Percentiles rank a stretch among this genome's conserved stretches.
These are phyloP conservation scores for Pelecanoides urinatrix DNA, from an alignment of 2,113 vertebrate genomes.

Conservation along the genomic window DNA sequence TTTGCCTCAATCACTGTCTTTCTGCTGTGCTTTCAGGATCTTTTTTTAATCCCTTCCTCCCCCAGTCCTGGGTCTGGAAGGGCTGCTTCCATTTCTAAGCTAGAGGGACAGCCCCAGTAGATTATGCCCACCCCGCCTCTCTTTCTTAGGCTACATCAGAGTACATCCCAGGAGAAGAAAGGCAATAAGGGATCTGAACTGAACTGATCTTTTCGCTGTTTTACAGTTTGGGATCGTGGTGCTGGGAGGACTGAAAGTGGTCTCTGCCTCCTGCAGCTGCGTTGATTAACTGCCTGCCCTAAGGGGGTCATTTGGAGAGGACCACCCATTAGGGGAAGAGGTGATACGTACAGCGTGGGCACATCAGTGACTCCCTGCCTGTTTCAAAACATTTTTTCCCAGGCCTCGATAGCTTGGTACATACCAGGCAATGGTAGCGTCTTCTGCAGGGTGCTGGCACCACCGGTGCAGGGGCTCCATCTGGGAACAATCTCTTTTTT, in stretches of 20 bases:
- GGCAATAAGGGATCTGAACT: neutral
- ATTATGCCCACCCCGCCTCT: neutral
- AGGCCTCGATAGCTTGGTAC: neutral
- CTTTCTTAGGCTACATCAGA: neutral
- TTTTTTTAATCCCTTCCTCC: neutral
- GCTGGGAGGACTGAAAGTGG: neutral
- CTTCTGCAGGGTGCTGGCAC: accelerated
- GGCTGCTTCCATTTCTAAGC: neutral
- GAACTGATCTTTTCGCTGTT: neutral
- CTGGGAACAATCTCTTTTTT: neutral
- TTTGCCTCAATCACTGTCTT: neutral
- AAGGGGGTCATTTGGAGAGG: neutral
- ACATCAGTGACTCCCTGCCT: neutral
- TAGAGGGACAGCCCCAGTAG: neutral
- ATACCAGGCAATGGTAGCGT: neutral
- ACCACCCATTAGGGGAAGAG: neutral
- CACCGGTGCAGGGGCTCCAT: neutral
- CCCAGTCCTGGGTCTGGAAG: neutral
- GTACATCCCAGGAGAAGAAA: neutral
- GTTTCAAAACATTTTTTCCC: neutral
- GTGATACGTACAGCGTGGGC: accelerated
- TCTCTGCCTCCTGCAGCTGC: neutral
- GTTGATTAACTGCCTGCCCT: neutral
- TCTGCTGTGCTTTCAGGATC: neutral
- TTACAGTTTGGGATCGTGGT: neutral